phyloP scores from a whole-genome alignment of 1,140 invertebrate species.

The Lasaia peninsularis region DNA sequence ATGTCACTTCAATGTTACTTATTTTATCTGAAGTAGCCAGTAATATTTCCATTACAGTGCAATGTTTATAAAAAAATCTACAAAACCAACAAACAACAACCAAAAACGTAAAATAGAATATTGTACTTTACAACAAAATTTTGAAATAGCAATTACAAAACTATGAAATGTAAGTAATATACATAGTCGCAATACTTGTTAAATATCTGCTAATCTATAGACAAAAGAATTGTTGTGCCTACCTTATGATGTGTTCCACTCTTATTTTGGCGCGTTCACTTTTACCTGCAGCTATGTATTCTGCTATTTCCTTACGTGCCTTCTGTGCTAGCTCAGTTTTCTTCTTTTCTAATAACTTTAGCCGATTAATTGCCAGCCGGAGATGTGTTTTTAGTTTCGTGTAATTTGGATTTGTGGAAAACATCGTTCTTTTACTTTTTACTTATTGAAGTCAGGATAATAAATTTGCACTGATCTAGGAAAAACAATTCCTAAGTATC shows the following conservation, averaged over 20 bases:
- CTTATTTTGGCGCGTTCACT: constrained; percentile 95
- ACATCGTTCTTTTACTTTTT: constrained; percentile 80
- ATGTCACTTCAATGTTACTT: no score
- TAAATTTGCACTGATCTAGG: background rate
- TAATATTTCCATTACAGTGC: no score
- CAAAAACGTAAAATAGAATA: no score
- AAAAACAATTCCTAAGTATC: background rate
- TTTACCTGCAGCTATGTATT: constrained; percentile 94
- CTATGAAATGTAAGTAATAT: no score
- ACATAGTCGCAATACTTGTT: no score
- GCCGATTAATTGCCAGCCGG: constrained; percentile 91
- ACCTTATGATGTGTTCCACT: constrained; percentile 97
- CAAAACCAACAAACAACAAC: no score
- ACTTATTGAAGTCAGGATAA: background rate
- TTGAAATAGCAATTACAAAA: no score
- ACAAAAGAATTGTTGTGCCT: no score
- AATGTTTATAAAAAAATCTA: no score
- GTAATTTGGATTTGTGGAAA: constrained; percentile 92
- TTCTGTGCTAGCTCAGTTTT: constrained; percentile 98
- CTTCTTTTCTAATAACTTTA: constrained; percentile 98
- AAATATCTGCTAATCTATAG: no score
- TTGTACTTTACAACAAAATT: no score
- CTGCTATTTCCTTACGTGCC: constrained; percentile 97
- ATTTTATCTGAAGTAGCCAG: no score
- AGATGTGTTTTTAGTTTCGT: constrained; percentile 98